These are phyloP conservation scores for Alentia gelatinosa DNA, from an alignment of 2,888 invertebrate genomes.

Conservation along the genomic window DNA sequence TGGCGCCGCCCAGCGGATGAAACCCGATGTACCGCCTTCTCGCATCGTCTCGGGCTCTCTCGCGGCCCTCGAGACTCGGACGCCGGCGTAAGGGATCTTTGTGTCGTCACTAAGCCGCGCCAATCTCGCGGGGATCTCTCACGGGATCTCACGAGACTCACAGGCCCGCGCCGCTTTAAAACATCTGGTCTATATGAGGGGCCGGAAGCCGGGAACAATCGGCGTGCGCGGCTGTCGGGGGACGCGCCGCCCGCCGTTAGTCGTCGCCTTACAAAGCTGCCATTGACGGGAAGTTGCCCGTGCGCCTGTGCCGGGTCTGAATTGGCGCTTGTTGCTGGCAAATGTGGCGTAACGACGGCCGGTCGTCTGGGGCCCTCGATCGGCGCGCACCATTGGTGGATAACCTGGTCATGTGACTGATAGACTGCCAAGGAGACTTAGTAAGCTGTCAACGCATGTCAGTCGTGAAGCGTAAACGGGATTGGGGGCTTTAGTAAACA, in stretches of 20 bases:
- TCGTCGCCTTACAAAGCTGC: constrained; percentile 43
- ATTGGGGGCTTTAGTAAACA: constrained; percentile 24
- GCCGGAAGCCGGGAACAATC: constrained; percentile 20
- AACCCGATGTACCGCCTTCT: constrained; percentile 4
- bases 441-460: neutral
- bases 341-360: constrained; percentile 9
- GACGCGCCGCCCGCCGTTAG: neutral
- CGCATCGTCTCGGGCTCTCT: constrained; percentile 23
- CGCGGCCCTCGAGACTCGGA: constrained; percentile 22
- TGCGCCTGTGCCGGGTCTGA: neutral
- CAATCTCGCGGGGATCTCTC: neutral
- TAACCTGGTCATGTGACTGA: constrained; percentile 14
- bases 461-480: constrained; percentile 26
- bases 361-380: neutral
- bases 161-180: neutral
- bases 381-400: neutral
- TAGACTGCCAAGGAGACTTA: constrained; percentile 25
- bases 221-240: neutral
- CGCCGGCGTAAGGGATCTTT: constrained; percentile 28
- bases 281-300: constrained; percentile 4
- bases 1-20: constrained; percentile 32
- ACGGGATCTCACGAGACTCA: neutral
- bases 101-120: constrained; percentile 1
- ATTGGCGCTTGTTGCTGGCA: constrained; percentile 36
- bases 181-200: constrained; percentile 48